Evolutionary conservation across 2,113 vertebrate genomes (phyloP).

Genomic region (Hiodon alosoides): DNA sequence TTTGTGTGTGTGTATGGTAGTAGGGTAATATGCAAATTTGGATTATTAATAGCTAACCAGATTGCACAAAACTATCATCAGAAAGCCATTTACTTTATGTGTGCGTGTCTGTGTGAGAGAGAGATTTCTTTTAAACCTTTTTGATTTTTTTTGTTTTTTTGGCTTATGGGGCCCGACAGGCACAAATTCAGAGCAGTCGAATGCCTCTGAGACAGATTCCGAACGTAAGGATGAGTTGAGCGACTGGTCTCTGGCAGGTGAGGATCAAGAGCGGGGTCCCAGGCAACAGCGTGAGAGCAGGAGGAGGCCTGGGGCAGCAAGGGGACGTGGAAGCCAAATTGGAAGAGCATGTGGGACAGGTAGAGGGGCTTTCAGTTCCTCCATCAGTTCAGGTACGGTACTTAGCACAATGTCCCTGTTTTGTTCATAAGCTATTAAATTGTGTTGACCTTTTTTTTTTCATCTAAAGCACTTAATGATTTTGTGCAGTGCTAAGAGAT

Average conservation of each 20-base stretch:
- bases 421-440: not conserved
- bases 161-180: conserved; percentile 53
- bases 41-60: too few relatives aligned
- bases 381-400: conserved; percentile 80
- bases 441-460: not conserved
- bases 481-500: conserved; percentile 73
- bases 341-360: conserved; percentile 79
- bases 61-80: too few relatives aligned
- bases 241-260: conserved; percentile 91
- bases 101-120: not conserved
- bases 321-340: conserved; percentile 76
- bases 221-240: conserved; percentile 93
- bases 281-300: conserved; percentile 81
- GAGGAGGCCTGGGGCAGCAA: conserved; percentile 71
- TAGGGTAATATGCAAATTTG: too few relatives aligned
- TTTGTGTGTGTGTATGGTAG: too few relatives aligned
- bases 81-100: not conserved
- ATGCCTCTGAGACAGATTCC: conserved; percentile 93
- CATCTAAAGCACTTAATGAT: not conserved
- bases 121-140: too few relatives aligned
- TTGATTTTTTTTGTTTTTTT: too few relatives aligned
- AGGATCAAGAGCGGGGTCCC: conserved; percentile 72
- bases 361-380: conserved; percentile 74
- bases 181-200: conserved; percentile 94
- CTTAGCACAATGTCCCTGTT: not conserved